Conservation (phyloP, 2,888 invertebrate species). For the Mesorhabditis spiculigera region DNA sequence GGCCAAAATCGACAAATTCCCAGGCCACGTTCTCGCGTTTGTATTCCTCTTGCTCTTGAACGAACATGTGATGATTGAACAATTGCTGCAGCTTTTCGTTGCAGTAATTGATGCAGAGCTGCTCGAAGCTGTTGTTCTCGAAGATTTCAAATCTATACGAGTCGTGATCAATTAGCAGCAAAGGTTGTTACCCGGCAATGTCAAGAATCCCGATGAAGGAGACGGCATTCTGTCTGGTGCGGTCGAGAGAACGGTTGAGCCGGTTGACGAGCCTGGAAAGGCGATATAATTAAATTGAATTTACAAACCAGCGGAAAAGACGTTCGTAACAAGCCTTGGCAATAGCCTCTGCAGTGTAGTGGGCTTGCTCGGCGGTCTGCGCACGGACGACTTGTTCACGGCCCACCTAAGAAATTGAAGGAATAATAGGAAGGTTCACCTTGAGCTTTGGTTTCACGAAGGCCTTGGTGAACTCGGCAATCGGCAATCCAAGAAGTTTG, state of each 20-base stretch:
- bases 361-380: constrained; percentile 93
- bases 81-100: constrained; percentile 72
- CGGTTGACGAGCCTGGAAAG: constrained; percentile 39
- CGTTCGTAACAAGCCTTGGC: constrained; percentile 96
- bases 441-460: constrained; percentile 94
- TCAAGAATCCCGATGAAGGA: constrained; percentile 98
- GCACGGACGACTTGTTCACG: constrained; percentile 95
- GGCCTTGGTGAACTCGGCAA: constrained; percentile 95
- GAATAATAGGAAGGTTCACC: constrained; percentile 32
- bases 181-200: constrained; percentile 85
- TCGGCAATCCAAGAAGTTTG: constrained; percentile 81
- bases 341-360: constrained; percentile 96
- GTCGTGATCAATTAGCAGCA: neutral
- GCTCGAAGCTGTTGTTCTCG: constrained; percentile 90
- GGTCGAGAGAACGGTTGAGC: constrained; percentile 75
- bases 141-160: constrained; percentile 45
- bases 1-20: constrained; percentile 98
- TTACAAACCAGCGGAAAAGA: constrained; percentile 73
- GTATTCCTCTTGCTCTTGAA: constrained; percentile 79
- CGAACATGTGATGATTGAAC: constrained; percentile 57
- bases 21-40: constrained; percentile 98
- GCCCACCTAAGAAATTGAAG: constrained; percentile 68
- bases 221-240: constrained; percentile 94
- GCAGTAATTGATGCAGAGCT: constrained; percentile 97
- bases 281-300: no score